Percentiles rank a stretch among this genome's conserved stretches.
phyloP scores from a whole-genome alignment of 2,113 vertebrate genomes.

The Hippopotamus amphibius region DNA sequence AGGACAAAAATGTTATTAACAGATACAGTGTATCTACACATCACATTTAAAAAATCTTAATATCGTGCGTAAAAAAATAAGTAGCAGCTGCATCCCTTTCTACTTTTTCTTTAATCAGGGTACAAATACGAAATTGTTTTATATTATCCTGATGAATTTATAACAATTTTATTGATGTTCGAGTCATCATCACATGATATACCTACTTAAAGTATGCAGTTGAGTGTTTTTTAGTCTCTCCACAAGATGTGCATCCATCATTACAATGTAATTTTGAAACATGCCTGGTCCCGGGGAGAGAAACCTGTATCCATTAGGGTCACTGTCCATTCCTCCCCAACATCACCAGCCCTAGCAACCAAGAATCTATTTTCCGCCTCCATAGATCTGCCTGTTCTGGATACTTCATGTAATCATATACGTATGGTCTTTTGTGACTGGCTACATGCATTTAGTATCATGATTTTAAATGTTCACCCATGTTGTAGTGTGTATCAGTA shows the following conservation, averaged over 20 bases:
- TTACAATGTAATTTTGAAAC: neutral
- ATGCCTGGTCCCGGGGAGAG: neutral
- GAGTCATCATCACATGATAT: neutral
- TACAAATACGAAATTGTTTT: neutral
- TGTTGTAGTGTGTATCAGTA: neutral
- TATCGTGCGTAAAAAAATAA: neutral
- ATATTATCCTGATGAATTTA: neutral
- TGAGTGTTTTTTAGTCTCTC: neutral
- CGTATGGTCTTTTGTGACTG: neutral
- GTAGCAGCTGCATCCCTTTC: neutral
- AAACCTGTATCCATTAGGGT: neutral
- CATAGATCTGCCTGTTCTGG: neutral
- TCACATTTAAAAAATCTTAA: neutral
- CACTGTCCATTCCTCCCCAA: neutral
- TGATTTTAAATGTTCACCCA: neutral
- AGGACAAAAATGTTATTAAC: neutral
- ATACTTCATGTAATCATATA: neutral
- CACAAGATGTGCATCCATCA: neutral
- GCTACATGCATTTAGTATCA: neutral
- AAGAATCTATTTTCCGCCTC: neutral
- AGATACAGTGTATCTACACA: neutral
- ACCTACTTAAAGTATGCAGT: neutral
- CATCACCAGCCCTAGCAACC: neutral
- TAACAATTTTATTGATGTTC: neutral
- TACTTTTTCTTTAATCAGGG: neutral